phyloP scores from a whole-genome alignment of 1,140 invertebrate species.

The Copidosoma floridanum region DNA sequence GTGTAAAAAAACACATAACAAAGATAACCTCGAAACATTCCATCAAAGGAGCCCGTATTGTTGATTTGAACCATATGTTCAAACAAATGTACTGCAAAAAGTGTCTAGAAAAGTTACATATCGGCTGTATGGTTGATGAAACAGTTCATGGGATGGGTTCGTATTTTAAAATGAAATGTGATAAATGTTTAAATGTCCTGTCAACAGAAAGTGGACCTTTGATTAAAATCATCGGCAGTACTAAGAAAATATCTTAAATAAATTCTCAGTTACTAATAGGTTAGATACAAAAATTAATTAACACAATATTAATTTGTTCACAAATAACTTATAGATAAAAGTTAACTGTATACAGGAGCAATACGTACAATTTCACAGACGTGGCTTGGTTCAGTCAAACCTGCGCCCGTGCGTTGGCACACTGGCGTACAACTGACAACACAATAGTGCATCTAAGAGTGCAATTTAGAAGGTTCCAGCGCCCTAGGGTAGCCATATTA shows the following conservation, averaged over 20 bases:
- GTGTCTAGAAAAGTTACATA: neutral
- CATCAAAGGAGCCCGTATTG: neutral
- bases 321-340: neutral
- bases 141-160: neutral
- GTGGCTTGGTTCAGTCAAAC: too few species aligned
- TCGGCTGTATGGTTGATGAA: neutral
- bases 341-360: neutral
- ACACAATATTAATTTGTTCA: neutral
- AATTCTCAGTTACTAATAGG: neutral
- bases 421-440: too few species aligned
- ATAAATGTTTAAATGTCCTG: neutral
- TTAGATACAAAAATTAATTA: neutral
- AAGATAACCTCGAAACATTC: neutral
- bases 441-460: too few species aligned
- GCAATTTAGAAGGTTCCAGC: too few species aligned
- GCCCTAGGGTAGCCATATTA: too few species aligned
- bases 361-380: neutral
- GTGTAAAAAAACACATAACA: neutral
- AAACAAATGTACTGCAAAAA: neutral
- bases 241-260: neutral
- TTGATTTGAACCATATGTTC: neutral
- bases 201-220: neutral
- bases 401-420: too few species aligned
- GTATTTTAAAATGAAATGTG: neutral
- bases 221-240: neutral